Conservation (phyloP, 2,888 invertebrate species). For the Luperina nickerlii region DNA sequence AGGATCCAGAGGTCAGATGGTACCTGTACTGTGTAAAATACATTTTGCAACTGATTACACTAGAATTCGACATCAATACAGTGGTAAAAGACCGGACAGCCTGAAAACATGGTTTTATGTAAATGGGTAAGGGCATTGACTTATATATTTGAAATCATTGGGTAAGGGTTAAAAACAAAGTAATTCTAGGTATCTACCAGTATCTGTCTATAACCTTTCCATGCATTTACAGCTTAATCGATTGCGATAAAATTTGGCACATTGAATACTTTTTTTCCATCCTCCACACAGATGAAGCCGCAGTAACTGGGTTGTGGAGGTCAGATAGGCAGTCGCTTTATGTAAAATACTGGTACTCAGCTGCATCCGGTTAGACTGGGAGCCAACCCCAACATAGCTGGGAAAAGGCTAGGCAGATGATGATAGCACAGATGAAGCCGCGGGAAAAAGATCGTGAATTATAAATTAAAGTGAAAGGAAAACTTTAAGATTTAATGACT, state of each 20-base stretch:
- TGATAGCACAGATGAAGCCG: neutral
- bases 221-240: neutral
- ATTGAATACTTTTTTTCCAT: neutral
- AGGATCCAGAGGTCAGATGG: neutral
- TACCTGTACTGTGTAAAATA: neutral
- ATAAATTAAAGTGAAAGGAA: neutral
- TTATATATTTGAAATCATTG: too few relatives aligned
- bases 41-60: neutral
- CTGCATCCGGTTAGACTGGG: too few relatives aligned
- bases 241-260: neutral
- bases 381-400: too few relatives aligned
- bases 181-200: neutral
- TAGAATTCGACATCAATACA: neutral
- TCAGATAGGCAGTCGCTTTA: too few relatives aligned
- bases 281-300: neutral
- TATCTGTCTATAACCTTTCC: neutral
- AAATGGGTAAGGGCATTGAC: neutral
- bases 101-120: neutral
- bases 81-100: neutral
- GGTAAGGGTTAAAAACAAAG: neutral
- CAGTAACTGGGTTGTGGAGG: too few relatives aligned
- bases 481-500: neutral
- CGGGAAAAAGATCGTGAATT: neutral
- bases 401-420: too few relatives aligned
- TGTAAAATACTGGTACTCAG: too few relatives aligned